A percentile compares a stretch with the other conserved stretches of the same genome.
These are phyloP conservation scores for Tamandua tetradactyla DNA, from an alignment of 2,797 vertebrate genomes.

Conservation along the genomic window DNA sequence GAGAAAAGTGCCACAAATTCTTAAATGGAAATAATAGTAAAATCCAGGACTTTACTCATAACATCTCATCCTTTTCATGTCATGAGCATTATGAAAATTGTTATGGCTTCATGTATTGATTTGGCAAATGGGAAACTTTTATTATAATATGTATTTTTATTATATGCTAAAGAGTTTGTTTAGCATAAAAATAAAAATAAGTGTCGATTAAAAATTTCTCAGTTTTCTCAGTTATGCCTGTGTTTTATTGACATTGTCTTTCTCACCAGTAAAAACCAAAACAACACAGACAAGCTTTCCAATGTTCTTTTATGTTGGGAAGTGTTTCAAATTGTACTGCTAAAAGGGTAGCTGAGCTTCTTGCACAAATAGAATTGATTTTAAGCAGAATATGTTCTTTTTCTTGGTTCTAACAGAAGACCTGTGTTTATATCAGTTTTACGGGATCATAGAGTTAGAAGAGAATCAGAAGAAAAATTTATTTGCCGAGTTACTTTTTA, in stretches of 20 bases:
- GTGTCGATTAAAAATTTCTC: background rate
- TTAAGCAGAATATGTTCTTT: constrained; percentile 12
- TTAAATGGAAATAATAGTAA: constrained; percentile 4
- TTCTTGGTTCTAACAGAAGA: background rate
- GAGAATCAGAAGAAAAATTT: background rate
- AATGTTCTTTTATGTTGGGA: background rate
- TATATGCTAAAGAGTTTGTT: constrained; percentile 21
- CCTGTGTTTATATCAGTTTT: background rate
- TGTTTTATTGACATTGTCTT: constrained; percentile 1
- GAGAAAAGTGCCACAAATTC: background rate
- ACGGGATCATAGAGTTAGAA: background rate
- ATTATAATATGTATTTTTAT: constrained; percentile 2
- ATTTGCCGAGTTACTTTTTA: background rate
- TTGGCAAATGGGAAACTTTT: constrained; percentile 19
- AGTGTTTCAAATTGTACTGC: background rate
- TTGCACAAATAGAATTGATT: constrained; percentile 22
- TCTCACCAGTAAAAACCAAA: background rate
- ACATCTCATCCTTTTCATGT: background rate
- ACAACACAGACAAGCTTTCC: background rate
- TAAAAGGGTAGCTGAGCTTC: constrained; percentile 28
- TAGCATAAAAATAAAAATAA: constrained; percentile 46
- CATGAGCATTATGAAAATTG: constrained; percentile 38
- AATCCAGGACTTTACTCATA: background rate
- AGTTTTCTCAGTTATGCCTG: constrained; percentile 18
- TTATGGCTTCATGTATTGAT: background rate